phyloP scores from a whole-genome alignment of 2,797 vertebrate genomes.

The Zenarchopterus dispar region DNA sequence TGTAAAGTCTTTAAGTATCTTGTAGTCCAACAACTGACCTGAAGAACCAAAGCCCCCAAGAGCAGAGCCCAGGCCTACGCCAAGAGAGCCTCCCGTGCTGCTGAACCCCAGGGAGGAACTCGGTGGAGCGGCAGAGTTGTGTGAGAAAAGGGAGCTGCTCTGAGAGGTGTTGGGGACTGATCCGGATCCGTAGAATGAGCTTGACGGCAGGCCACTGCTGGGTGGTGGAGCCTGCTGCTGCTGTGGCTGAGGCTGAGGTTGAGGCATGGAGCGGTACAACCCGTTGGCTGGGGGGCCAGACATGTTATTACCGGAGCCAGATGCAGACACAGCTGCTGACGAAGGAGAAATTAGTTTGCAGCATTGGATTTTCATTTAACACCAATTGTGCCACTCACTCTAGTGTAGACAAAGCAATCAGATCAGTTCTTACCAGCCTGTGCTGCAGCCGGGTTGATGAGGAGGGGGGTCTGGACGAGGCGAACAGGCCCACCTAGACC shows the following conservation, averaged over 20 bases:
- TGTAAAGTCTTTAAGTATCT: neutral
- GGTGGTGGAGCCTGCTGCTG: constrained; percentile 87
- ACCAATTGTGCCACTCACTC: neutral
- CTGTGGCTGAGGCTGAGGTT: constrained; percentile 88
- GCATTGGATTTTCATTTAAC: neutral
- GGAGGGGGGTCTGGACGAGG: constrained; percentile 93
- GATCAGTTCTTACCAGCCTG: constrained; percentile 87
- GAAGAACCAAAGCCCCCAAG: constrained; percentile 97
- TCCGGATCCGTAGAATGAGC: constrained; percentile 94
- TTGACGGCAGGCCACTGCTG: constrained; percentile 91
- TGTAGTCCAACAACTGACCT: constrained; percentile 80
- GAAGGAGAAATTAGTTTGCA: neutral
- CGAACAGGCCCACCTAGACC: constrained; percentile 93
- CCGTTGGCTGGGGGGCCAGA: constrained; percentile 89
- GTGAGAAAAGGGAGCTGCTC: constrained; percentile 97
- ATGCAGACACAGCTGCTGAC: constrained; percentile 91
- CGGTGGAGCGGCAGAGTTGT: constrained; percentile 89
- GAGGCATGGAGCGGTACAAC: constrained; percentile 92
- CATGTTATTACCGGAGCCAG: constrained; percentile 91
- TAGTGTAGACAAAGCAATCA: neutral
- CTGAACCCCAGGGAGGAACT: constrained; percentile 95
- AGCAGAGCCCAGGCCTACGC: constrained; percentile 93
- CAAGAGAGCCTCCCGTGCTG: constrained; percentile 88
- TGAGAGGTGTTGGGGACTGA: constrained; percentile 93
- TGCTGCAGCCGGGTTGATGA: constrained; percentile 95